phyloP scores from a whole-genome alignment of 2,113 vertebrate genomes.

The Mesitornis unicolor region DNA sequence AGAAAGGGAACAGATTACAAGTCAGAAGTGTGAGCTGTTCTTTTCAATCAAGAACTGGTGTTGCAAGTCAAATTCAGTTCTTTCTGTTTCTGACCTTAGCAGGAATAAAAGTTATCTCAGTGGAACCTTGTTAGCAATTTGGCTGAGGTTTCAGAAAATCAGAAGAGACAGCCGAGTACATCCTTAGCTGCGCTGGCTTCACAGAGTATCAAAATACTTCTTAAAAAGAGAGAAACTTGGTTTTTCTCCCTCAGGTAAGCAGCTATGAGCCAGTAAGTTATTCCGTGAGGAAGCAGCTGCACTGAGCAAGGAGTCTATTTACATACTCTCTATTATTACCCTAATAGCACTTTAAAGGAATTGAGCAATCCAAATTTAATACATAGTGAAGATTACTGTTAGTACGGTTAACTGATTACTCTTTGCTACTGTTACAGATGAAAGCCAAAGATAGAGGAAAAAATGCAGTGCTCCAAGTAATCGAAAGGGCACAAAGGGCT shows the following conservation, averaged over 20 bases:
- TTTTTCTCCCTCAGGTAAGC: not conserved
- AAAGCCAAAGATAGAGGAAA: not conserved
- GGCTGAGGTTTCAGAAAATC: not conserved
- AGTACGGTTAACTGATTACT: not conserved
- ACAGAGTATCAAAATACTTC: not conserved
- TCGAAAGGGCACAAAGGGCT: not conserved
- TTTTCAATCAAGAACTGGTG: not conserved
- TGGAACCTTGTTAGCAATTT: not conserved
- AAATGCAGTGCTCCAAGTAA: not conserved
- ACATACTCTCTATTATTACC: not conserved
- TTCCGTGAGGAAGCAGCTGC: not conserved
- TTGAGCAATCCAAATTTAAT: not conserved
- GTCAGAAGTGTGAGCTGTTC: not conserved
- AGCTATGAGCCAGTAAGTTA: not conserved
- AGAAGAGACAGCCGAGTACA: not conserved
- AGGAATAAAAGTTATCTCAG: not conserved
- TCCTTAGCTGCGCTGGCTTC: not conserved
- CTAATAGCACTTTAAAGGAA: not conserved
- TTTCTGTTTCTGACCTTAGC: not conserved
- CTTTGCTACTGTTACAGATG: not conserved
- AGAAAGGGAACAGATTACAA: not conserved
- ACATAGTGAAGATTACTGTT: not conserved
- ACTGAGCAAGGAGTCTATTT: not conserved
- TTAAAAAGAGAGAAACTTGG: rapidly evolving
- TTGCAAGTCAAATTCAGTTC: not conserved